These are phyloP conservation scores for Alcis repandata DNA, from an alignment of 2,888 invertebrate species.

Conservation along the genomic window DNA sequence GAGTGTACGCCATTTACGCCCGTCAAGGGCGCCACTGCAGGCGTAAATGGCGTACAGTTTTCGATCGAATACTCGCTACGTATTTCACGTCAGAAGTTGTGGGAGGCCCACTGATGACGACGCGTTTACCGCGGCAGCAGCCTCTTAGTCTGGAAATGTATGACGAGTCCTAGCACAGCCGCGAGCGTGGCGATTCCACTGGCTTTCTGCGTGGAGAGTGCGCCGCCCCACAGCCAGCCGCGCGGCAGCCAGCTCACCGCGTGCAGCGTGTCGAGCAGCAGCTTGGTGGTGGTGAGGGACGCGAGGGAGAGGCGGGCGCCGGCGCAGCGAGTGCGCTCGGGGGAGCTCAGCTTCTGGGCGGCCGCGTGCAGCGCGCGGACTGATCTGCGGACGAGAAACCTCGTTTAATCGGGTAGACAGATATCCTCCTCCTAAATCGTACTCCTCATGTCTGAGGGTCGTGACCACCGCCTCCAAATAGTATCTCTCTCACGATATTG, in stretches of 20 bases:
- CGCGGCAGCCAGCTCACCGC: conserved; percentile 93
- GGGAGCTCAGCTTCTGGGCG: conserved; percentile 59
- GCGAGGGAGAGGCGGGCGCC: conserved; percentile 72
- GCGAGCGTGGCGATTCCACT: conserved; percentile 69
- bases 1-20: too few relatives aligned
- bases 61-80: too few relatives aligned
- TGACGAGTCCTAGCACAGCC: conserved; percentile 67
- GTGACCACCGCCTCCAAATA: too few relatives aligned
- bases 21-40: too few relatives aligned
- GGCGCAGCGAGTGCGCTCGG: conserved; percentile 66
- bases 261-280: conserved; percentile 90
- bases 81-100: too few relatives aligned
- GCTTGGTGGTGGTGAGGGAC: conserved; percentile 70
- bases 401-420: neutral
- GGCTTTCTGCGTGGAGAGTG: conserved; percentile 74
- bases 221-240: conserved; percentile 93
- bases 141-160: conserved; percentile 73
- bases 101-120: too few relatives aligned
- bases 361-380: conserved; percentile 67
- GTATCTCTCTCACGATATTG: too few relatives aligned
- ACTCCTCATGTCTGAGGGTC: too few relatives aligned
- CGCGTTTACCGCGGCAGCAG: conserved; percentile 52
- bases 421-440: too few relatives aligned
- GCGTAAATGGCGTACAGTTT: too few relatives aligned
- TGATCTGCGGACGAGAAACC: conserved; percentile 59